Conservation (phyloP, 2,888 invertebrate genomes). For the Thysanoteuthis rhombus region DNA sequence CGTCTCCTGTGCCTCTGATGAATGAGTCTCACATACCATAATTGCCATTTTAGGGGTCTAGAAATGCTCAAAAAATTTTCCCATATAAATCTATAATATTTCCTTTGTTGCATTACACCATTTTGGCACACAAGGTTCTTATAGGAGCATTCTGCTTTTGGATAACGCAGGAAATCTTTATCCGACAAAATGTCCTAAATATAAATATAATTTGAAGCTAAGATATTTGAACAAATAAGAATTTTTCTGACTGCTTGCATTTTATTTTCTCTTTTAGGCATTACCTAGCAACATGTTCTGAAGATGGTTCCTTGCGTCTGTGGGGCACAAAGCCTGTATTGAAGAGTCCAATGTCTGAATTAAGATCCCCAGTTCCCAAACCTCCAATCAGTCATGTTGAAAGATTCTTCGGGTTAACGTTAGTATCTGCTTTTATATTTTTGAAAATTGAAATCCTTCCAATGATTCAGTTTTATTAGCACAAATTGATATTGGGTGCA, state of each 20-base stretch:
- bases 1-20: too few relatives aligned
- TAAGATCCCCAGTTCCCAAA: conserved; percentile 27
- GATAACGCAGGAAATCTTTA: too few relatives aligned
- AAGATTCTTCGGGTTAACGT: conserved; percentile 49
- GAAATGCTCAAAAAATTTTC: too few relatives aligned
- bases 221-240: background rate
- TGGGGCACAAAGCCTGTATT: conserved; percentile 50
- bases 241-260: background rate
- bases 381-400: conserved; percentile 44
- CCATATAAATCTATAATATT: too few relatives aligned
- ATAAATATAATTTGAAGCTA: background rate
- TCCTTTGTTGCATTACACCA: too few relatives aligned
- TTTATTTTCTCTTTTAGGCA: conserved; percentile 36
- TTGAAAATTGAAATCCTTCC: background rate
- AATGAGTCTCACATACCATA: too few relatives aligned
- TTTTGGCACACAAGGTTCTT: too few relatives aligned
- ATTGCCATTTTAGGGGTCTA: too few relatives aligned
- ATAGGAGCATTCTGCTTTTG: too few relatives aligned
- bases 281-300: conserved; percentile 56
- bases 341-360: background rate
- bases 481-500: background rate
- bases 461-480: background rate
- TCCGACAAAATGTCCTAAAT: too few relatives aligned
- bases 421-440: background rate
- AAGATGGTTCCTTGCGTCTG: conserved; percentile 60